These are phyloP conservation scores for Orchesella cincta DNA, from an alignment of 1,140 invertebrate species.

Conservation along the genomic window DNA sequence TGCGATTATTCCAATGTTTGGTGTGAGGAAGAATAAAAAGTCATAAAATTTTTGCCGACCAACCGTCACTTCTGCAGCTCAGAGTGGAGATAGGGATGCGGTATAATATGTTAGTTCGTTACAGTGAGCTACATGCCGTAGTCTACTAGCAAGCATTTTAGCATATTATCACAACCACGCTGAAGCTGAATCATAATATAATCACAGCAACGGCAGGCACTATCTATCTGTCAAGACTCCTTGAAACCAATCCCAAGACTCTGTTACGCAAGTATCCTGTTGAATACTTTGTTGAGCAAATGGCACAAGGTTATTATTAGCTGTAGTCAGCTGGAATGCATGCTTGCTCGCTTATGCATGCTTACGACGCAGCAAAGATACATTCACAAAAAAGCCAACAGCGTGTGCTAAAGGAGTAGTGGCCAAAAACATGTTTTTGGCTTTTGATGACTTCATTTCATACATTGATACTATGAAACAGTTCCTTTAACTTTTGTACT, in stretches of 20 bases:
- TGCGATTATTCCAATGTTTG: no score
- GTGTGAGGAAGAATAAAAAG: no score
- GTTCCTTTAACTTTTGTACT: not conserved
- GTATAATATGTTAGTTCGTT: no score
- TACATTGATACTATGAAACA: not conserved
- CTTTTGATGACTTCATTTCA: not conserved
- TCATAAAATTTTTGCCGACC: no score
- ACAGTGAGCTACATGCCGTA: no score
- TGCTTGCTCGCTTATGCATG: constrained; percentile 1
- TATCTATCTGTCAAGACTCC: constrained; percentile 23
- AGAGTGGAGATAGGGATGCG: no score
- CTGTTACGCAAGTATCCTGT: constrained; percentile 25
- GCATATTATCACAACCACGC: no score
- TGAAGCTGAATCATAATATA: not conserved
- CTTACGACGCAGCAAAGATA: not conserved
- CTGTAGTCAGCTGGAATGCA: constrained; percentile 26
- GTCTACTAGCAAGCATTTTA: no score
- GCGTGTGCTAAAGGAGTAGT: no score
- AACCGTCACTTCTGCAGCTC: no score
- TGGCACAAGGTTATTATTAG: constrained; percentile 30
- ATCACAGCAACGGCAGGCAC: not conserved
- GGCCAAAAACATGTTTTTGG: no score
- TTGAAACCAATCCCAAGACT: constrained; percentile 26
- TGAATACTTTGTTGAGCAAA: constrained; percentile 29
- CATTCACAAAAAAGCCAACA: no score